Conservation (phyloP, 2,888 invertebrate genomes). For the Macaria notata region DNA sequence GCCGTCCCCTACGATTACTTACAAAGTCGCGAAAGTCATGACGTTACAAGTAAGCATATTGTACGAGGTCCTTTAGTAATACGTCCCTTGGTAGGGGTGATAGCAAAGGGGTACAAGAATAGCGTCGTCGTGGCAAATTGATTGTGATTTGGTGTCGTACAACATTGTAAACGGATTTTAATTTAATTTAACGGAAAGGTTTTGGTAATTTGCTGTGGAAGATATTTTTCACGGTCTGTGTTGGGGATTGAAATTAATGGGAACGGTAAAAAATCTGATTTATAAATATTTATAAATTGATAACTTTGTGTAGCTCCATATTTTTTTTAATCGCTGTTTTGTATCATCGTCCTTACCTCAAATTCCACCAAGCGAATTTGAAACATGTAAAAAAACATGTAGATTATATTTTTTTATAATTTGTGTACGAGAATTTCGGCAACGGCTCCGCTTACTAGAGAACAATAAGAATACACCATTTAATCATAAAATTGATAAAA, state of each 20-base stretch:
- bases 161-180: slow-evolving; percentile 59
- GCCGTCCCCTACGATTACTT: slow-evolving; percentile 77
- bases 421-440: too few relatives aligned
- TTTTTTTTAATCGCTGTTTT: too few relatives aligned
- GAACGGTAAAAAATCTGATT: too few relatives aligned
- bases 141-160: slow-evolving; percentile 66
- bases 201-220: slow-evolving; percentile 28
- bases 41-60: slow-evolving; percentile 75
- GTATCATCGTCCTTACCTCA: too few relatives aligned
- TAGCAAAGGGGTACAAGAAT: slow-evolving; percentile 67
- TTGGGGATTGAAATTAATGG: neutral
- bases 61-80: slow-evolving; percentile 42
- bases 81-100: slow-evolving; percentile 39
- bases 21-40: slow-evolving; percentile 68
- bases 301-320: too few relatives aligned
- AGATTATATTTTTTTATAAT: too few relatives aligned
- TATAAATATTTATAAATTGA: too few relatives aligned
- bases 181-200: slow-evolving; percentile 56
- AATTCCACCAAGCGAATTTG: too few relatives aligned
- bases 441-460: too few relatives aligned
- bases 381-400: too few relatives aligned
- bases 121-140: slow-evolving; percentile 70
- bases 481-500: too few relatives aligned
- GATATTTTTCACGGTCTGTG: slow-evolving; percentile 19
- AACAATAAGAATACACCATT: too few relatives aligned